Percentiles rank a stretch among this genome's conserved stretches.
These are phyloP conservation scores for Platypus cylindrus DNA, from an alignment of 2,888 invertebrate species.

Conservation along the genomic window DNA sequence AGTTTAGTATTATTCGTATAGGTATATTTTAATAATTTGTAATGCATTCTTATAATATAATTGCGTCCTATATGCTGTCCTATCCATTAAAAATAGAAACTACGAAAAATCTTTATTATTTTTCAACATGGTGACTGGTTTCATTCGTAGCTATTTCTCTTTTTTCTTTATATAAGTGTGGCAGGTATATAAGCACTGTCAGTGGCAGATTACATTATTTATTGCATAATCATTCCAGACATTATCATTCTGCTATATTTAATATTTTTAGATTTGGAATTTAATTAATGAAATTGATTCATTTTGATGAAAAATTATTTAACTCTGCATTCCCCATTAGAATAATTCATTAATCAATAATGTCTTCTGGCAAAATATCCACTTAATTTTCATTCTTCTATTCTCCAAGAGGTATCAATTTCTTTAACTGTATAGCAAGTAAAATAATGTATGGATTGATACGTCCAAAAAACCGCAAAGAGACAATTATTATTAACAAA, in stretches of 20 bases:
- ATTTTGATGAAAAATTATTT: too few species aligned
- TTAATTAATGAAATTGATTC: too few species aligned
- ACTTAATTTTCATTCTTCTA: too few species aligned
- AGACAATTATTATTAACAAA: too few species aligned
- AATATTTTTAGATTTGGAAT: too few species aligned
- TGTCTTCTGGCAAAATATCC: too few species aligned
- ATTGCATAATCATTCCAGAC: too few species aligned
- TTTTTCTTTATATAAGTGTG: constrained; percentile 20
- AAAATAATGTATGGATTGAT: constrained; percentile 5
- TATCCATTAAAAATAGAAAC: too few species aligned
- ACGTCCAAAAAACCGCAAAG: constrained; percentile 32
- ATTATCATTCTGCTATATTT: too few species aligned
- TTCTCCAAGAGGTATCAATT: constrained; percentile 2
- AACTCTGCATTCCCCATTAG: too few species aligned
- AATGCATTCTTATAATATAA: constrained; percentile 24
- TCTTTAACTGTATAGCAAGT: constrained; percentile 18
- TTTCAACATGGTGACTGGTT: constrained; percentile 20
- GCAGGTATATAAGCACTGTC: constrained; percentile 27
- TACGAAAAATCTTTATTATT: constrained; percentile 25
- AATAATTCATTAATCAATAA: too few species aligned
- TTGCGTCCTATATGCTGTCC: constrained; percentile 25
- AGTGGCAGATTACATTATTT: constrained; percentile 13
- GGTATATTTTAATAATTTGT: constrained; percentile 18
- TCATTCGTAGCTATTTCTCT: constrained; percentile 21
- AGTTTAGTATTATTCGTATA: constrained; percentile 26